Evolutionary conservation across 2,797 vertebrate genomes (phyloP), one percentile per base, ranked within the genome.

Genomic region (Clarias pachynema): DNA sequence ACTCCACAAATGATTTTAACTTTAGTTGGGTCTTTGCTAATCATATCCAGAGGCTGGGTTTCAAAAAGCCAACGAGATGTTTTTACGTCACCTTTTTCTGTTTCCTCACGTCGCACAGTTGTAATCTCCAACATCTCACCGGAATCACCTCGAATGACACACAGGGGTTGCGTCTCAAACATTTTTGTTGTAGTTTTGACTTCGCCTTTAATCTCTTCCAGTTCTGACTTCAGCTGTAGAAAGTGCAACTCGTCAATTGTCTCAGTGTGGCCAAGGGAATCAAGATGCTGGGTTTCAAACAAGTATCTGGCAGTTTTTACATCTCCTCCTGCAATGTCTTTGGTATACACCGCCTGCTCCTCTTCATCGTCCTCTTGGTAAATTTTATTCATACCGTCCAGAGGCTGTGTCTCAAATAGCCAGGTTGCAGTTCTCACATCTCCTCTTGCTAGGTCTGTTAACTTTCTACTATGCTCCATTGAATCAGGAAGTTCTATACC

Each of bases 81-180:
- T 92, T 95, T 97, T 9, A 97, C 95, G 44, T 96, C 94, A 20
- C 95, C 96, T 85, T 94, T 98, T 91, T 96, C 96, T 0, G 95
- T 93, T 86, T 97, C 96, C 92, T 97, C 96, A 89, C 95, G 93
- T 72, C 96, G 91, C 74, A 97, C 95, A 83, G 94, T 96, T 93
- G 96, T 95, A 90, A 97, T 98, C 92, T 98, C 94, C 86, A 96
- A 89, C 90, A 97, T 96, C 91, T 97, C 95, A 49, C 96, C 96
- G 0, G 94, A 95, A 86, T 95, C 96, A 20, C 97, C 96, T 86
- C 95, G 95, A 87, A 96, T 96, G 82, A 97, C 95, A 90, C 96
- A 97, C 90, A 96, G 90, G 2, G 96, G 95, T 77, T 95, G 95
- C 0, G 95, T 96, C 94, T 98, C 96, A 90, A 98, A 98, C 92